These are phyloP conservation scores for Camponotus fellah DNA, from an alignment of 2,888 invertebrate genomes.

Conservation along the genomic window DNA sequence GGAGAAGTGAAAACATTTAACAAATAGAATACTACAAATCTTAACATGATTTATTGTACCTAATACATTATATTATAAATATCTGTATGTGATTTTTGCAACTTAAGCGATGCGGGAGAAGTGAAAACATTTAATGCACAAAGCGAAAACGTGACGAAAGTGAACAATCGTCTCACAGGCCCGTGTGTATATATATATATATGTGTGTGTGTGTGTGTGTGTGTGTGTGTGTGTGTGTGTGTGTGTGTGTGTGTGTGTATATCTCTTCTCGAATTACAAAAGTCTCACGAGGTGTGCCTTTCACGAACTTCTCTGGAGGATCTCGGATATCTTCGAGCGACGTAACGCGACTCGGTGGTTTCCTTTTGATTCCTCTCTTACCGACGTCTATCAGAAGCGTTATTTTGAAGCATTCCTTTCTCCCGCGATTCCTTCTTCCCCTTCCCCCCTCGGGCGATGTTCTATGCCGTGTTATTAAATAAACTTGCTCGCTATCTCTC, in stretches of 20 bases:
- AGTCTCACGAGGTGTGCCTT: constrained; percentile 57
- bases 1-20: constrained; percentile 24
- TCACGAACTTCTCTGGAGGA: constrained; percentile 64
- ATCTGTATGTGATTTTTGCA: background rate
- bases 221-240: background rate
- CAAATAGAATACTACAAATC: background rate
- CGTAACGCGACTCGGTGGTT: constrained; percentile 50
- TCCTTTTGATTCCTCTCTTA: constrained; percentile 37
- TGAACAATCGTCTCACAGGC: constrained; percentile 30
- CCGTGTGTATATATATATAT: background rate
- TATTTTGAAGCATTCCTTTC: constrained; percentile 50
- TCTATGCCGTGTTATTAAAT: constrained; percentile 44
- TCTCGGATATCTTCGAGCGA: constrained; percentile 60
- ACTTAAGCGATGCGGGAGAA: background rate
- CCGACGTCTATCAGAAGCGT: constrained; percentile 33
- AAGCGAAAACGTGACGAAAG: constrained; percentile 27
- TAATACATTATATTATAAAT: background rate
- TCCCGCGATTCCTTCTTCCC: background rate
- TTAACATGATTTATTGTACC: background rate
- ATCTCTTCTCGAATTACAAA: constrained; percentile 51
- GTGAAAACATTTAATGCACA: constrained; percentile 30
- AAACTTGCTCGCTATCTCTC: constrained; percentile 40
- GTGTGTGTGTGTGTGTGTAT: too few relatives aligned
- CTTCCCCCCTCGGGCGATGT: background rate
- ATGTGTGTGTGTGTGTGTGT: background rate